A percentile compares a stretch with the other conserved stretches of the same genome.
These are phyloP conservation scores for Tamandua tetradactyla DNA, from an alignment of 2,797 vertebrate species.

Conservation along the genomic window DNA sequence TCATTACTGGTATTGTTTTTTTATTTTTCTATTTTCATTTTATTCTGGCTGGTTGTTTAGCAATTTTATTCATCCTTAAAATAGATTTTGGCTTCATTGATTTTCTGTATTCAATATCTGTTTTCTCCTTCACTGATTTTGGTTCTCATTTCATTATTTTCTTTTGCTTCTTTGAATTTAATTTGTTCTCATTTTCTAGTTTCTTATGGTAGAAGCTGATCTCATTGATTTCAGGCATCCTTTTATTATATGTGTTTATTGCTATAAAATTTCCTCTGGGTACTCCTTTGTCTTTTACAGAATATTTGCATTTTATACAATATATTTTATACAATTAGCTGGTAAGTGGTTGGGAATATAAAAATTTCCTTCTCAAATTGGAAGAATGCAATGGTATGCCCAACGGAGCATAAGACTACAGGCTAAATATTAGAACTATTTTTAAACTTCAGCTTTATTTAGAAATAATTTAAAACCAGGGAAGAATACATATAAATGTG, in stretches of 20 bases:
- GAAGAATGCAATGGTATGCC: background rate
- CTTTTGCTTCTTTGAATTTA: background rate
- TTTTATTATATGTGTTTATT: background rate
- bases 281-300: background rate
- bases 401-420: background rate
- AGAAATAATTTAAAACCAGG: too few relatives aligned
- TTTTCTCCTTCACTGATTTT: background rate
- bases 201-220: background rate
- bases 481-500: background rate
- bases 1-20: background rate
- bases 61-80: background rate
- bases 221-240: background rate
- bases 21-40: background rate
- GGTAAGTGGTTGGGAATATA: background rate
- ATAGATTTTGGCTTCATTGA: background rate
- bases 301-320: background rate
- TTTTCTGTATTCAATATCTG: background rate
- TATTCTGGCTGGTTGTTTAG: background rate
- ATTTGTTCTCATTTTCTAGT: background rate
- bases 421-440: background rate
- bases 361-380: background rate
- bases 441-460: background rate
- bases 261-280: background rate
- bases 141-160: background rate
- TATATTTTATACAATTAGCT: background rate